phyloP scores from a whole-genome alignment of 2,113 vertebrate species.

The Platanista minor region DNA sequence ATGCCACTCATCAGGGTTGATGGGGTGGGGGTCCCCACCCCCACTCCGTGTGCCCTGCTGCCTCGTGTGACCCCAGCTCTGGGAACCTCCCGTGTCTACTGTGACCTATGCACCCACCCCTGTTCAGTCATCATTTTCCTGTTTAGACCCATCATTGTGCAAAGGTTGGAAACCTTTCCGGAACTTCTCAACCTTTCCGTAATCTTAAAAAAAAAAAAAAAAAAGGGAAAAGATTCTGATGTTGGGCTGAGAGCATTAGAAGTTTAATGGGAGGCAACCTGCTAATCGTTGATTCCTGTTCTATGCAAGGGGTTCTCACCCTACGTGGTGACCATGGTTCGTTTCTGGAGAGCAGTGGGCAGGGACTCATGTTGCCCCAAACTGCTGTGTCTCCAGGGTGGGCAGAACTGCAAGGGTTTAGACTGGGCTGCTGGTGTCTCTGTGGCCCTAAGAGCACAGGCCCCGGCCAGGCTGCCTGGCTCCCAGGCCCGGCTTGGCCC shows the following conservation, averaged over 20 bases:
- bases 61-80: neutral
- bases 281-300: neutral
- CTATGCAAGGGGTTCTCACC: accelerated
- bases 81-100: neutral
- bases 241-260: neutral
- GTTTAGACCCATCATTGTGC: neutral
- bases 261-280: neutral
- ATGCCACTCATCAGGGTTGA: neutral
- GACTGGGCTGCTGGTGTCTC: too few species aligned
- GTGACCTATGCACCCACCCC: too few species aligned
- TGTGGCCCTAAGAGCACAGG: neutral
- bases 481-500: neutral
- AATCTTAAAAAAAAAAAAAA: neutral
- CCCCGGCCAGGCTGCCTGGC: neutral
- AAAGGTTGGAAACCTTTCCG: neutral
- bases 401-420: neutral
- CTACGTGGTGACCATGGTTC: neutral
- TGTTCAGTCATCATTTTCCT: neutral
- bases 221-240: neutral
- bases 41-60: neutral
- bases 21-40: neutral
- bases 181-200: neutral
- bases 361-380: accelerated
- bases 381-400: neutral
- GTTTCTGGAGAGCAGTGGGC: neutral